Percentiles rank a stretch among this genome's conserved stretches.
These are phyloP conservation scores for Phalacrocorax carbo DNA, from an alignment of 2,113 vertebrate genomes.

Conservation along the genomic window DNA sequence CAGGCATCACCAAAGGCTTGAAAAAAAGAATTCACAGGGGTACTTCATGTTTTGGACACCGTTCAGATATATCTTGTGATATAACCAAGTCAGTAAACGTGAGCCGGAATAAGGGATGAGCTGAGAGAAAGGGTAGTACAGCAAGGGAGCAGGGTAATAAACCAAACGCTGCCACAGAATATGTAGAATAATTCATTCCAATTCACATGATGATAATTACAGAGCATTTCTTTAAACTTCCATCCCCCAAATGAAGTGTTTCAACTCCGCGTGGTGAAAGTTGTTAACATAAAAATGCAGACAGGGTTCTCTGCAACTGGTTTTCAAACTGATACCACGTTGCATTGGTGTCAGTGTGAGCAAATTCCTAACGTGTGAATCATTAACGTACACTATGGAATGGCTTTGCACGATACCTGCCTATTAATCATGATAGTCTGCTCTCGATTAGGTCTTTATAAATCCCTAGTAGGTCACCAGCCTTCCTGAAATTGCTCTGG, in stretches of 20 bases:
- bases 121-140: background rate
- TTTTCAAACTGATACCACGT: constrained; percentile 14
- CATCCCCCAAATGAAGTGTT: background rate
- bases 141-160: background rate
- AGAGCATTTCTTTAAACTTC: background rate
- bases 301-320: background rate
- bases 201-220: background rate
- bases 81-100: background rate
- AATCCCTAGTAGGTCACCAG: background rate
- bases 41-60: background rate
- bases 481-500: background rate
- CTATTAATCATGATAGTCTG: background rate
- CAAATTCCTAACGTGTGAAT: constrained; percentile 7
- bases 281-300: constrained; percentile 41
- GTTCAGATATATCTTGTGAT: background rate
- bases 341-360: background rate
- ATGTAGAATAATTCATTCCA: background rate
- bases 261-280: background rate
- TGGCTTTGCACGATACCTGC: background rate
- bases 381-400: background rate
- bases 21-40: background rate
- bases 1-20: background rate
- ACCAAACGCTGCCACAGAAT: background rate
- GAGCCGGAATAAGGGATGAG: background rate
- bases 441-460: background rate